phyloP scores from a whole-genome alignment of 1,140 invertebrate species.

The Anastrepha obliqua region DNA sequence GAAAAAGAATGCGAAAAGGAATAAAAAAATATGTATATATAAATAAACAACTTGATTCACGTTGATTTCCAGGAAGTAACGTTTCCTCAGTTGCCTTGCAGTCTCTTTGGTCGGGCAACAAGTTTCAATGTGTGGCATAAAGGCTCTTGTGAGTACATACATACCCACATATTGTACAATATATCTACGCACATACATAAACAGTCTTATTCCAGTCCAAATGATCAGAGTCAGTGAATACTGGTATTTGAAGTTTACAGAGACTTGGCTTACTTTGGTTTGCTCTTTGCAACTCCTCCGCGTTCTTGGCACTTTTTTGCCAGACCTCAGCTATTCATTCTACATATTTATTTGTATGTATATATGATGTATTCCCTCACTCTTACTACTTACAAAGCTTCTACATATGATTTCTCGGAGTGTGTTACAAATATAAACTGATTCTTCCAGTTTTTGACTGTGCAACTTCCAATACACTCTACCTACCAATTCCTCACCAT shows the following conservation, averaged over 20 bases:
- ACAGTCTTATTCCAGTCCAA: neutral
- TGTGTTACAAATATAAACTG: slow-evolving; percentile 34
- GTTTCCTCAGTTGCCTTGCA: neutral
- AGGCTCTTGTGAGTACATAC: neutral
- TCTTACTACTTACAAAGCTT: neutral
- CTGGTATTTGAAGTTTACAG: neutral
- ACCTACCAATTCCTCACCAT: neutral
- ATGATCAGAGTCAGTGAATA: slow-evolving; percentile 34
- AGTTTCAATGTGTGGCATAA: neutral
- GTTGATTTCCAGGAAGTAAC: slow-evolving; percentile 46
- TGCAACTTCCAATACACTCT: neutral
- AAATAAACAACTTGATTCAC: slow-evolving; percentile 28
- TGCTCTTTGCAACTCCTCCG: neutral
- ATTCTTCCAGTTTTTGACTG: slow-evolving; percentile 49
- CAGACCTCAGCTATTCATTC: neutral
- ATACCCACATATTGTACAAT: neutral
- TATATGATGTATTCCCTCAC: neutral
- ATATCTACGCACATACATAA: neutral
- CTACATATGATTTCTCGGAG: neutral
- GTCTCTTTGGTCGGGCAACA: neutral
- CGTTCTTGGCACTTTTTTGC: neutral
- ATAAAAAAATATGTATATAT: neutral
- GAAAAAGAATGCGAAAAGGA: slow-evolving; percentile 46
- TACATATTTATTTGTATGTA: neutral
- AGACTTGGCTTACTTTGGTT: neutral